These are phyloP conservation scores for Rotaria macrura DNA, from an alignment of 2,888 invertebrate species.

Conservation along the genomic window DNA sequence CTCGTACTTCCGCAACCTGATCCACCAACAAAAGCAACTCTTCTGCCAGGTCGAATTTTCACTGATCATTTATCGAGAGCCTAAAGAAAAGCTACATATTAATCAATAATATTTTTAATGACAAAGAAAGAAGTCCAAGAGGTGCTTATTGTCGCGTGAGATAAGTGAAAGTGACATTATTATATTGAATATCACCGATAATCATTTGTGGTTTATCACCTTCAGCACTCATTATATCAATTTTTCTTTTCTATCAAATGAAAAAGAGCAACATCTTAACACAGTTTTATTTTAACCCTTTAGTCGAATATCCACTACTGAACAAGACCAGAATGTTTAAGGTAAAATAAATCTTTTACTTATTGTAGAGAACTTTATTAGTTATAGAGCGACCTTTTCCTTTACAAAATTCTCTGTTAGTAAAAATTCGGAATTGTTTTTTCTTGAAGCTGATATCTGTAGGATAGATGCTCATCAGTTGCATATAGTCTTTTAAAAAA, in stretches of 20 bases:
- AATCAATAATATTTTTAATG: background rate
- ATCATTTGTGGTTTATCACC: conserved; percentile 9
- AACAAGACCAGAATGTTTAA: no score
- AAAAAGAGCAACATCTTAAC: no score
- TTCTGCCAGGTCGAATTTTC: background rate
- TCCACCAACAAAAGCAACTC: conserved; percentile 43
- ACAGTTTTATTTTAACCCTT: no score
- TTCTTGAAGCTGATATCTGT: no score
- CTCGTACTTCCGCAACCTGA: conserved; percentile 42
- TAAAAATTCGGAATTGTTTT: no score
- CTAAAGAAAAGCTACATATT: background rate
- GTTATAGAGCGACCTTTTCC: no score
- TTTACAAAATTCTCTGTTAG: no score
- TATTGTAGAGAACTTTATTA: no score
- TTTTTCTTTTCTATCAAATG: conserved; percentile 35
- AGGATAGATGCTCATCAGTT: no score
- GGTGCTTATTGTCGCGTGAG: conserved; percentile 47
- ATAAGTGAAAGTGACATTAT: conserved; percentile 48
- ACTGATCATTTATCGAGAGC: conserved; percentile 48
- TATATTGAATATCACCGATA: conserved; percentile 43
- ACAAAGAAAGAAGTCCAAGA: conserved; percentile 41
- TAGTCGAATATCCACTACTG: no score
- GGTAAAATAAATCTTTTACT: no score
- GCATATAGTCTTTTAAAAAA: no score
- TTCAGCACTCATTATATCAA: background rate